phyloP scores from a whole-genome alignment of 1,140 invertebrate species.

The Drosophila azteca region DNA sequence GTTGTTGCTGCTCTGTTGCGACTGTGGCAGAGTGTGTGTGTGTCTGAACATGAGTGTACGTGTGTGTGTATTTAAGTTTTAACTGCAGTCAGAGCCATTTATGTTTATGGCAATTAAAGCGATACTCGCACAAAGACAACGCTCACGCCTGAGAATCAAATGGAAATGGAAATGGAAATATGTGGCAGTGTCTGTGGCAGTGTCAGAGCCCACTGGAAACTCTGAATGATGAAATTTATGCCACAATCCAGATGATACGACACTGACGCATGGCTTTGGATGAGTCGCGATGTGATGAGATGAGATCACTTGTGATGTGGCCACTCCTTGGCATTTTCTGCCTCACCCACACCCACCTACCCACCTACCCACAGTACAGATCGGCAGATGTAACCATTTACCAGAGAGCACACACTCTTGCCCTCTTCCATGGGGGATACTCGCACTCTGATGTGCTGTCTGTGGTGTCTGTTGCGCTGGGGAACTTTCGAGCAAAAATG shows the following conservation, averaged over 20 bases:
- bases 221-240: constrained; percentile 31
- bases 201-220: constrained; percentile 9
- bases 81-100: constrained; percentile 45
- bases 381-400: too few relatives aligned
- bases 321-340: constrained; percentile 12
- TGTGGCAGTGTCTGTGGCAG: neutral
- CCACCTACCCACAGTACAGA: too few relatives aligned
- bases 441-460: too few relatives aligned
- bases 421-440: too few relatives aligned
- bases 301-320: constrained; percentile 23
- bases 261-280: constrained; percentile 1
- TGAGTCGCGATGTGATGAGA: constrained; percentile 28
- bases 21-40: constrained; percentile 2
- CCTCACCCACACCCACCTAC: too few relatives aligned
- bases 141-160: constrained; percentile 33
- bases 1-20: neutral
- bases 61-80: constrained; percentile 24
- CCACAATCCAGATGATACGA: constrained; percentile 6
- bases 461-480: too few relatives aligned
- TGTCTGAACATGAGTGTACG: too few relatives aligned
- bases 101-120: constrained; percentile 55
- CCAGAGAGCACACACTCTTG: too few relatives aligned
- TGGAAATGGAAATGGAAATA: neutral
- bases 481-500: too few relatives aligned
- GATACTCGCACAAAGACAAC: constrained; percentile 2